Conservation (phyloP, 30 jellyfish, hydroid and myxozoan genomes). For the Rhopilema esculentum region DNA sequence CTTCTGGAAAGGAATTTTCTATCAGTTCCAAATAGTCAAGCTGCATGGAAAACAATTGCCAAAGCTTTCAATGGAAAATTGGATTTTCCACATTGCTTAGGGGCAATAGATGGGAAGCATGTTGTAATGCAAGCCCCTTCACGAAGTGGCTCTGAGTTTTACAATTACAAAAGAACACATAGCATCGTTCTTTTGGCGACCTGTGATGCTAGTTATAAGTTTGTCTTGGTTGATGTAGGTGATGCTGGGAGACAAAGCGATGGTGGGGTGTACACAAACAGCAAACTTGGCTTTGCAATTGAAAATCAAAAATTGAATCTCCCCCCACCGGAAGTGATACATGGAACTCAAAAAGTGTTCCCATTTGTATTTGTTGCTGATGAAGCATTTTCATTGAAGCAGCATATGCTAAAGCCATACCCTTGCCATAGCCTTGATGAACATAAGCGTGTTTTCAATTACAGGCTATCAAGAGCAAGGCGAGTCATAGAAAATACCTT, state of each 20-base stretch:
- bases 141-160: background rate
- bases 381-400: slow-evolving; percentile 5
- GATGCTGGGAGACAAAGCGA: slow-evolving; percentile 34
- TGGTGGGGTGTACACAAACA: slow-evolving; percentile 27
- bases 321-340: slow-evolving; percentile 18
- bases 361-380: slow-evolving; percentile 6
- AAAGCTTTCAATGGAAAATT: background rate
- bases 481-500: slow-evolving; percentile 17
- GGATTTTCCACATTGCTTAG: slow-evolving; percentile 11
- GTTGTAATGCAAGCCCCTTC: slow-evolving; percentile 14
- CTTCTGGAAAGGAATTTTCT: background rate
- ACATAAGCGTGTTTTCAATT: slow-evolving; percentile 13
- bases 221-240: slow-evolving; percentile 11
- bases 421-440: slow-evolving; percentile 27
- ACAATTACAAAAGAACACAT: slow-evolving; percentile 15
- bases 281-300: slow-evolving; percentile 44
- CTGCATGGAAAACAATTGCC: slow-evolving; percentile 7
- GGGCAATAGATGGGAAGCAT: slow-evolving; percentile 29
- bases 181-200: slow-evolving; percentile 39
- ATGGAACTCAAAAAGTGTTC: slow-evolving; percentile 1
- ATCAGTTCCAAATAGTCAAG: background rate
- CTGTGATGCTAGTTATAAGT: slow-evolving; percentile 44
- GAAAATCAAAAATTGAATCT: slow-evolving; percentile 15
- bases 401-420: slow-evolving; percentile 16
- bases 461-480: background rate